Percentiles rank a stretch among this genome's conserved stretches.
Evolutionary conservation across 2,888 invertebrate genomes (phyloP).

Genomic region (Gisinianus flammeolus): DNA sequence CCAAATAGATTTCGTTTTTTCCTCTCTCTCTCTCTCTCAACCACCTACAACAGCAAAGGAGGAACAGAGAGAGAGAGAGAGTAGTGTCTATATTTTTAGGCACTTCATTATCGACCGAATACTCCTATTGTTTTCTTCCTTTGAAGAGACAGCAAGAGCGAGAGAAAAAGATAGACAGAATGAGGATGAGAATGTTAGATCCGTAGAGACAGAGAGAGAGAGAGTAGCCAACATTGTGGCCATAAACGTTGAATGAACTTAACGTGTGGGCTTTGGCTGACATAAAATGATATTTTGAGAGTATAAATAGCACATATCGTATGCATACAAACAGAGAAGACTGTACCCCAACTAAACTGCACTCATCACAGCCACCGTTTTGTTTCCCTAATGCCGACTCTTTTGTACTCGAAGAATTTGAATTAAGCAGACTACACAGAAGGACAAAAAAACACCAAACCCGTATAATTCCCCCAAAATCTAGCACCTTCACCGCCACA

Average conservation of each 20-base stretch:
- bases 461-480: background rate
- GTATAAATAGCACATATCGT: slow-evolving; percentile 19
- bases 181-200: background rate
- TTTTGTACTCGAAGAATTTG: background rate
- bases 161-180: background rate
- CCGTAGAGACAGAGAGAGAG: background rate
- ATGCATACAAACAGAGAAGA: background rate
- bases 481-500: background rate
- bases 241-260: slow-evolving; percentile 36
- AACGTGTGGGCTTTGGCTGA: slow-evolving; percentile 32
- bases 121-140: slow-evolving; percentile 34
- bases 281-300: slow-evolving; percentile 20
- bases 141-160: background rate
- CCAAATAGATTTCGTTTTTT: slow-evolving; percentile 41
- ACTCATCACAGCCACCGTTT: background rate
- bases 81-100: slow-evolving; percentile 36
- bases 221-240: slow-evolving; percentile 36
- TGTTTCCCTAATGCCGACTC: slow-evolving; percentile 7
- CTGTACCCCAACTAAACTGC: background rate
- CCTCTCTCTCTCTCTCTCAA: background rate
- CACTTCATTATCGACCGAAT: slow-evolving; percentile 38
- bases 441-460: background rate
- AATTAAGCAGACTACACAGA: too few relatives aligned
- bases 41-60: background rate
- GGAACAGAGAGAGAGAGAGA: slow-evolving; percentile 1